phyloP scores from a whole-genome alignment of 1,140 invertebrate species.

The Wiebesia pumilae region DNA sequence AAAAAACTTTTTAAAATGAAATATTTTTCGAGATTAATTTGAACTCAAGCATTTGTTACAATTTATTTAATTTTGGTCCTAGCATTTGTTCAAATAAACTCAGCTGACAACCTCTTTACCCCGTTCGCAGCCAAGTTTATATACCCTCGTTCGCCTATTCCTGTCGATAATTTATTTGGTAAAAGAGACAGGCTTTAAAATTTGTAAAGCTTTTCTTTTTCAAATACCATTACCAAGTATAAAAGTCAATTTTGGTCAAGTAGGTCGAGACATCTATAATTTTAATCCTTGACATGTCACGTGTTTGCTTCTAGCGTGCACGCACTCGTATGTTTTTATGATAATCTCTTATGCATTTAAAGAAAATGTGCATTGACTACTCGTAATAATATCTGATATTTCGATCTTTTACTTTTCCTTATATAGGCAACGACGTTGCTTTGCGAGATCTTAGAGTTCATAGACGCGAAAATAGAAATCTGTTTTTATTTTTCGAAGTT shows the following conservation, averaged over 20 bases:
- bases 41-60: too few species aligned
- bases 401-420: conserved; percentile 5
- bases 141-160: not conserved
- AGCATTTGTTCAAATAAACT: not conserved
- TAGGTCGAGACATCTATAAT: not conserved
- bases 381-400: not conserved
- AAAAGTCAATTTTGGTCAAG: not conserved
- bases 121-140: not conserved
- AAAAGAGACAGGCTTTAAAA: too few species aligned
- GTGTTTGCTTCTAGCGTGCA: not conserved
- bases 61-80: not conserved
- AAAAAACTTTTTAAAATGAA: too few species aligned
- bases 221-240: not conserved
- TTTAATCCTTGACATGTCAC: conserved; percentile 7
- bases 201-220: not conserved
- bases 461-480: not conserved
- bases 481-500: not conserved
- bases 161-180: too few species aligned
- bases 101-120: not conserved
- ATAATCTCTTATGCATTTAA: not conserved
- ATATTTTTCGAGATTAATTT: too few species aligned
- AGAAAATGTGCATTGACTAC: not conserved
- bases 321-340: not conserved
- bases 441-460: not conserved
- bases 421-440: not conserved